Conservation (phyloP, 2,888 invertebrate genomes). For the Netelia melanura region DNA sequence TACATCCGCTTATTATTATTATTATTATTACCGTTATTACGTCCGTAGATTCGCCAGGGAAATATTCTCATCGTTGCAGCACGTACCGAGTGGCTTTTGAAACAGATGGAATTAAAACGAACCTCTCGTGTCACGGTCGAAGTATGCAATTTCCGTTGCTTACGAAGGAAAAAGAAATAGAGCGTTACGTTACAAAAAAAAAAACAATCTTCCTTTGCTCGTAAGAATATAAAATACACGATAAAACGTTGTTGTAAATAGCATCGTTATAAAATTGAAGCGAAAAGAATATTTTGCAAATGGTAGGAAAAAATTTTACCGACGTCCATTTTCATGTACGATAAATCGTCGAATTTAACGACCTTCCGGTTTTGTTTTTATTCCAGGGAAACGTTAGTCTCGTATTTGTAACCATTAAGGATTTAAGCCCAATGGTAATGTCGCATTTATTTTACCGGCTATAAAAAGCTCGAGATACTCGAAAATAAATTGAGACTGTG, state of each 20-base stretch:
- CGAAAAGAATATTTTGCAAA: no score
- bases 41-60: background rate
- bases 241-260: no score
- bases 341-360: background rate
- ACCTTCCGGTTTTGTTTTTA: background rate
- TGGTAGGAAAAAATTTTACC: no score
- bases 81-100: background rate
- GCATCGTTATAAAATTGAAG: no score
- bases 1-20: background rate
- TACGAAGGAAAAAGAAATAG: background rate
- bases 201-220: background rate
- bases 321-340: no score
- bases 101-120: slow-evolving; percentile 2
- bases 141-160: no score
- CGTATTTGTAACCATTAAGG: background rate
- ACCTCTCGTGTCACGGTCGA: background rate
- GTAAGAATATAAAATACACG: no score
- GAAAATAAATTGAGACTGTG: background rate
- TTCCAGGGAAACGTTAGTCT: background rate
- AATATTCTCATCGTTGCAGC: background rate
- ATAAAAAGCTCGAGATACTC: background rate
- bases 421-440: background rate
- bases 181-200: background rate
- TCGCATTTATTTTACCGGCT: background rate
- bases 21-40: background rate